Evolutionary conservation across 2,888 invertebrate genomes (phyloP), one percentile per base, ranked within the genome.

Genomic region (Caenorhabditis auriculariae): DNA sequence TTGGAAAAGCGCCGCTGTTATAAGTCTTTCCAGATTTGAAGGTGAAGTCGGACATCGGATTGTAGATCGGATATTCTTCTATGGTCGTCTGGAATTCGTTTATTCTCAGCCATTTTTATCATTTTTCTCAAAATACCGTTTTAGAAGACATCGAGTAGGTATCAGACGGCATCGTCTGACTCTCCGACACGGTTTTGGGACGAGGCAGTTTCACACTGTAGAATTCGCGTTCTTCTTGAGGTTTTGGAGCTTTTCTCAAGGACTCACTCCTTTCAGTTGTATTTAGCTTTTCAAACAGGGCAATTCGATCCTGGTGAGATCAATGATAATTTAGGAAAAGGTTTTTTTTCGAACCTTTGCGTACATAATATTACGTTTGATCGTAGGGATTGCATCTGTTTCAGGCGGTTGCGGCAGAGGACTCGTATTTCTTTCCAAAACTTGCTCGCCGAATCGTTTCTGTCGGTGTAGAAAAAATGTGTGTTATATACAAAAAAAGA

Each of bases 41-140:
- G 7, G 49, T 53, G 52, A 55, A 66, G 35, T 73, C 71, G 7
- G 63, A 52, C 4, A 69, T 52, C 7, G 66, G 62, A 42, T 68
- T 71, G 57, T 71, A 69, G 37, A 69, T 45, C 2, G 70, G 67
- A 41, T 71, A 67, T 35, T 66, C 62, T 37, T 66, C 66, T n/a
- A n/a, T n/a, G 5, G 35, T 21, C 9, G 39, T 45, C 58, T 61
- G 45, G 37, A 61, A 26, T 19, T 17, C 5, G n/a, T 17, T 21
- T 27, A 32, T 48, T 41, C 41, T 15, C 24, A 4, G 23, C 32
- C 23, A 29, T 12, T 19, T 2, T n/a, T 17, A 6, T 41, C 17
- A 2, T 15, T 41, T 5, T 43, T 28, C n/a, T 6, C 27, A 45
- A 37, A 26, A 38, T n/a, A 54, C 51, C 9, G 43, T 54, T 21